A percentile compares a stretch with the other conserved stretches of the same genome.
phyloP scores from a whole-genome alignment of 64 coral and sea anemone species.

The Stichodactyla mertensii region DNA sequence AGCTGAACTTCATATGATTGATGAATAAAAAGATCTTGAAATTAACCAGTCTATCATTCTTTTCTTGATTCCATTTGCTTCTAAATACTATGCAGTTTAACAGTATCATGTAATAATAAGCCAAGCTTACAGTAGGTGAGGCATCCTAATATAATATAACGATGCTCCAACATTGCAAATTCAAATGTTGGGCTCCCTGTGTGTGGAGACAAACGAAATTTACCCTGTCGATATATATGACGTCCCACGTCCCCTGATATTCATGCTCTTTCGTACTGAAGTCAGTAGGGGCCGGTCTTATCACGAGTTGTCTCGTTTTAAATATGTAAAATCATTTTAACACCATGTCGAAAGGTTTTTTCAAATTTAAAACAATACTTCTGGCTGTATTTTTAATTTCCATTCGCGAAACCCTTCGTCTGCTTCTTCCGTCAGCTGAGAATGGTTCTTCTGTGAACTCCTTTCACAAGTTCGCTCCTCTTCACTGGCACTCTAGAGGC shows the following conservation, averaged over 20 bases:
- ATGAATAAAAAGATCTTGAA: no score
- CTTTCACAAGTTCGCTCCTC: not conserved
- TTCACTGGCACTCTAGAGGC: not conserved
- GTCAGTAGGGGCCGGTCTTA: not conserved
- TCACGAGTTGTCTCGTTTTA: not conserved
- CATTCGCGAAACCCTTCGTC: not conserved
- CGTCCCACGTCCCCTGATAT: no score
- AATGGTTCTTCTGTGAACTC: not conserved
- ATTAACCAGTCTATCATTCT: no score
- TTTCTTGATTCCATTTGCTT: no score
- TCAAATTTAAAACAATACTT: not conserved
- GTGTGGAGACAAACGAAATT: not conserved
- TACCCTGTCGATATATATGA: no score
- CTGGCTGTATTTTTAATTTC: not conserved
- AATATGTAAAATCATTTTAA: not conserved
- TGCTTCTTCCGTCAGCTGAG: not conserved
- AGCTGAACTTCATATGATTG: no score
- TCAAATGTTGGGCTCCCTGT: not conserved
- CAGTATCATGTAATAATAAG: no score
- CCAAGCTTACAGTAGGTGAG: no score
- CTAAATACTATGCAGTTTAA: no score
- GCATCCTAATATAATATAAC: no score
- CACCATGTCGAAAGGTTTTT: not conserved
- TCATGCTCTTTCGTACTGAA: no score
- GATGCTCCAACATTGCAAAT: no score